Conservation (phyloP, 2,888 invertebrate genomes). For the Cephus runcator region DNA sequence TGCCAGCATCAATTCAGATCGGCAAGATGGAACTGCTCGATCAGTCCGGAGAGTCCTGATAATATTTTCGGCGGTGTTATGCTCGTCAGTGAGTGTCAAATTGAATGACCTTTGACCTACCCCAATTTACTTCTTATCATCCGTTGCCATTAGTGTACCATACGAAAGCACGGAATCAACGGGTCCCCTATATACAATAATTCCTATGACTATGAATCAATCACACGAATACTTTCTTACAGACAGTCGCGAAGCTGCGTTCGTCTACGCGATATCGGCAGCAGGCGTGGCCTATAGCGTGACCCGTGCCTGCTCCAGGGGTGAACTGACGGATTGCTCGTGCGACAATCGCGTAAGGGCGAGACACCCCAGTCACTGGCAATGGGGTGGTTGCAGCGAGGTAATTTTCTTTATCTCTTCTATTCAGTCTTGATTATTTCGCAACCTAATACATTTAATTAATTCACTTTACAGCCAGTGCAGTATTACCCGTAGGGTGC, state of each 20-base stretch:
- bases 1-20: slow-evolving; percentile 90
- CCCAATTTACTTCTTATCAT: background rate
- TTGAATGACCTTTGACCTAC: background rate
- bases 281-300: slow-evolving; percentile 91
- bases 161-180: no score
- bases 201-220: no score
- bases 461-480: no score
- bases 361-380: slow-evolving; percentile 80
- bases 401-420: slow-evolving; percentile 60
- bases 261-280: slow-evolving; percentile 87
- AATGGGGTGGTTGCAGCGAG: slow-evolving; percentile 96
- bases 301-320: slow-evolving; percentile 87
- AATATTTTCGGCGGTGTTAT: slow-evolving; percentile 87
- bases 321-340: slow-evolving; percentile 87
- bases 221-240: slow-evolving; percentile 45
- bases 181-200: no score
- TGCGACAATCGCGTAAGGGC: slow-evolving; percentile 84
- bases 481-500: no score
- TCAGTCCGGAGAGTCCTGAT: slow-evolving; percentile 76
- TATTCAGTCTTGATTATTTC: background rate
- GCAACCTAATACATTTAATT: no score
- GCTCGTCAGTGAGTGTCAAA: slow-evolving; percentile 79
- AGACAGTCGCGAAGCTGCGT: slow-evolving; percentile 92
- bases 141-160: no score
- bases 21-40: slow-evolving; percentile 91